Evolutionary conservation across 1,140 invertebrate species (phyloP).

Genomic region (Leptinotarsa lineolata): DNA sequence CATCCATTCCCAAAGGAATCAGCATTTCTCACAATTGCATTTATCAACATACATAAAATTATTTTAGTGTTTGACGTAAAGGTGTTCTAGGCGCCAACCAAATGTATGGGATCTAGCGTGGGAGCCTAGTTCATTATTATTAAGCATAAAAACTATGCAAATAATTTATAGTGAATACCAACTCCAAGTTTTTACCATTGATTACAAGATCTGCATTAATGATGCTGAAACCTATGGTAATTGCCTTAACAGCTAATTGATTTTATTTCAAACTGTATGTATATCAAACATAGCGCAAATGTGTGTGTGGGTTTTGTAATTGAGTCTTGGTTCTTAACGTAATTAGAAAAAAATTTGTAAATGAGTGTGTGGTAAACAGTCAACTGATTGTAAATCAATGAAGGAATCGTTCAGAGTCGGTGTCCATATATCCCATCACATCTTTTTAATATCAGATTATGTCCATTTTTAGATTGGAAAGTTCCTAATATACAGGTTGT

Average conservation of each 20-base stretch:
- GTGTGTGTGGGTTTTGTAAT: background rate
- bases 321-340: background rate
- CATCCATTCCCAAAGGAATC: background rate
- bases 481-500: too few species aligned
- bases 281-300: background rate
- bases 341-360: background rate
- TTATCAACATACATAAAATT: constrained; percentile 1
- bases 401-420: too few species aligned
- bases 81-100: constrained; percentile 17
- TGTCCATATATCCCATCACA: too few species aligned
- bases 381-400: too few species aligned
- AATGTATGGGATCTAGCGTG: background rate
- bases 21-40: background rate
- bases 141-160: constrained; percentile 17
- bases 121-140: constrained; percentile 8
- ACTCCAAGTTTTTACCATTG: constrained; percentile 1
- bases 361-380: background rate
- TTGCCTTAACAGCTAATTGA: background rate
- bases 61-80: constrained; percentile 3
- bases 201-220: constrained; percentile 14
- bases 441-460: too few species aligned
- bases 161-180: constrained; percentile 17
- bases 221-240: background rate
- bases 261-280: background rate
- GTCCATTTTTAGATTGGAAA: too few species aligned